Conservation (phyloP, 2,113 vertebrate species). For the Petromus typicus region DNA sequence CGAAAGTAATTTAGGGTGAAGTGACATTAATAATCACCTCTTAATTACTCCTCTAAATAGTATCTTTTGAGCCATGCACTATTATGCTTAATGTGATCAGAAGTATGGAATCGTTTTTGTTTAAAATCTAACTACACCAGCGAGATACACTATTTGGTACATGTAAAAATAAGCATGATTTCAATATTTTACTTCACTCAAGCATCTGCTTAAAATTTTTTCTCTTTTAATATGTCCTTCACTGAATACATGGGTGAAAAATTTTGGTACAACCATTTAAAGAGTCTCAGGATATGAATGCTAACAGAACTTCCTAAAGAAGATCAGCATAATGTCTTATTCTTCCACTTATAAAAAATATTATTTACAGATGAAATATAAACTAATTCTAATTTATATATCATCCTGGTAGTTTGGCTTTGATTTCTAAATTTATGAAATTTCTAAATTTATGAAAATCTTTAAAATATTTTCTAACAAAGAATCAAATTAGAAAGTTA, state of each 20-base stretch:
- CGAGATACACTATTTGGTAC: slow-evolving; percentile 82
- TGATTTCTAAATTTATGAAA: slow-evolving; percentile 38
- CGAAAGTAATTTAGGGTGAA: slow-evolving; percentile 28
- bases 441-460: slow-evolving; percentile 4
- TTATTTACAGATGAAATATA: slow-evolving; percentile 70
- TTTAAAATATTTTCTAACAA: neutral
- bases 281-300: slow-evolving; percentile 70
- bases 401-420: slow-evolving; percentile 44
- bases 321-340: slow-evolving; percentile 62
- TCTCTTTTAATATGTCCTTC: slow-evolving; percentile 79
- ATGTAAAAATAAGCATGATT: slow-evolving; percentile 83
- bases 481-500: neutral
- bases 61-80: slow-evolving; percentile 21
- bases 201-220: slow-evolving; percentile 85
- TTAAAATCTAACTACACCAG: slow-evolving; percentile 78
- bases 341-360: slow-evolving; percentile 40
- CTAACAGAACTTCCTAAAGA: slow-evolving; percentile 58
- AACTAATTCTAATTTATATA: slow-evolving; percentile 54
- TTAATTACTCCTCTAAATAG: neutral
- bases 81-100: slow-evolving; percentile 53
- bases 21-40: neutral
- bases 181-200: slow-evolving; percentile 82
- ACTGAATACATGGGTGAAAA: slow-evolving; percentile 83
- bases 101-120: slow-evolving; percentile 70
- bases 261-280: slow-evolving; percentile 78